Conservation (phyloP, 64 coral and sea anemone species). For the Montipora sp. region DNA sequence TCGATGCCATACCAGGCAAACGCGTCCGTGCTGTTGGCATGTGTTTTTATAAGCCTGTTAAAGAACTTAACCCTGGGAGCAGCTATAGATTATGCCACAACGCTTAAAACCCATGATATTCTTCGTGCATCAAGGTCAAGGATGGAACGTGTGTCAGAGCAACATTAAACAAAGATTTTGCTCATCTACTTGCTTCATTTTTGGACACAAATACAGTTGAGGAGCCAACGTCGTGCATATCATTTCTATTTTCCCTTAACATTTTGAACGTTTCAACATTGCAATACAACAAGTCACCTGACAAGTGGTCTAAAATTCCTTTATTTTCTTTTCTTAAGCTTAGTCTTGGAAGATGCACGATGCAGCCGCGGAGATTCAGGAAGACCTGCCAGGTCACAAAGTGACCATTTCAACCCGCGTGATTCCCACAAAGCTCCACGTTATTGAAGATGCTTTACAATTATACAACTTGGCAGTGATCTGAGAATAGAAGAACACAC, state of each 20-base stretch:
- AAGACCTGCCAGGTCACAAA: slow-evolving; percentile 8
- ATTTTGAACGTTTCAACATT: background rate
- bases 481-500: background rate
- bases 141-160: slow-evolving; percentile 5
- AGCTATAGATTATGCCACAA: background rate
- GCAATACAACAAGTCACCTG: background rate
- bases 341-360: background rate
- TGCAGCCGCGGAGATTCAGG: background rate
- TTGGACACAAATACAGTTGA: background rate
- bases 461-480: slow-evolving; percentile 12
- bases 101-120: background rate
- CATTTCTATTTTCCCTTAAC: background rate
- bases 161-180: background rate
- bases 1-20: background rate
- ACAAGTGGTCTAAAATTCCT: slow-evolving; percentile 23
- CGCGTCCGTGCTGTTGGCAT: background rate
- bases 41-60: slow-evolving; percentile 8
- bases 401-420: slow-evolving; percentile 14
- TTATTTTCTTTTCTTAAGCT: slow-evolving; percentile 22
- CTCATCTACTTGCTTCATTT: background rate
- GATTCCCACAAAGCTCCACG: background rate
- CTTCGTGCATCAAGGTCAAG: background rate
- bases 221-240: background rate
- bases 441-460: background rate
- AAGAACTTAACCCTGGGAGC: background rate